phyloP scores from a whole-genome alignment of 2,888 invertebrate species.

The Drosophila meridionalis region DNA sequence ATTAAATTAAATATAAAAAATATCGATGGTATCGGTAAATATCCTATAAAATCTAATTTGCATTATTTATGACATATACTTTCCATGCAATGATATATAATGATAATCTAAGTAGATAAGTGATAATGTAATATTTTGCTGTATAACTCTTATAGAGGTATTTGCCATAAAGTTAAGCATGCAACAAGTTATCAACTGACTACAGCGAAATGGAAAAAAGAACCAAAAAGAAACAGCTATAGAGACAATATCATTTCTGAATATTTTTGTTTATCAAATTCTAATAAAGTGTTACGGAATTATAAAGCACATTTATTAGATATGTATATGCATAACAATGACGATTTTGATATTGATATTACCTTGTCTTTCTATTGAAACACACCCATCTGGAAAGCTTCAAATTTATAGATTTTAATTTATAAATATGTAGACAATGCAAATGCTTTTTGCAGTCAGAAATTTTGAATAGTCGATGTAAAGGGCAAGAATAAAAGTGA shows the following conservation, averaged over 20 bases:
- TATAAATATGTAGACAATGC: not conserved
- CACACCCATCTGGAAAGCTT: not conserved
- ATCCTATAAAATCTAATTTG: not conserved
- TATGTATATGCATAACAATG: not conserved
- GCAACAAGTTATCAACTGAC: no score
- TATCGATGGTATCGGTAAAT: not conserved
- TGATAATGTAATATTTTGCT: not conserved
- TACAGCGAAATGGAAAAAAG: no score
- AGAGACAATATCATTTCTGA: no score
- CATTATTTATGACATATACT: not conserved
- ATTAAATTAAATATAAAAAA: not conserved
- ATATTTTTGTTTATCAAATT: not conserved
- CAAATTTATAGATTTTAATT: not conserved
- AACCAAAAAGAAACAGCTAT: no score
- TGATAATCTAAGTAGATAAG: not conserved
- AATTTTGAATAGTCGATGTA: no score
- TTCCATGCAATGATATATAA: not conserved
- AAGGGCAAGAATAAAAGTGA: no score
- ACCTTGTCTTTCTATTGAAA: not conserved
- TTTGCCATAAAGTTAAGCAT: no score
- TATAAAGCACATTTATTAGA: not conserved
- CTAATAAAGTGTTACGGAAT: not conserved
- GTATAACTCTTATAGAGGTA: no score
- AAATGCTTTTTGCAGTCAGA: not conserved
- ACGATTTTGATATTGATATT: not conserved